Percentiles rank a stretch among this genome's conserved stretches.
phyloP scores from a whole-genome alignment of 2,797 vertebrate species.

The Busarellus nigricollis region DNA sequence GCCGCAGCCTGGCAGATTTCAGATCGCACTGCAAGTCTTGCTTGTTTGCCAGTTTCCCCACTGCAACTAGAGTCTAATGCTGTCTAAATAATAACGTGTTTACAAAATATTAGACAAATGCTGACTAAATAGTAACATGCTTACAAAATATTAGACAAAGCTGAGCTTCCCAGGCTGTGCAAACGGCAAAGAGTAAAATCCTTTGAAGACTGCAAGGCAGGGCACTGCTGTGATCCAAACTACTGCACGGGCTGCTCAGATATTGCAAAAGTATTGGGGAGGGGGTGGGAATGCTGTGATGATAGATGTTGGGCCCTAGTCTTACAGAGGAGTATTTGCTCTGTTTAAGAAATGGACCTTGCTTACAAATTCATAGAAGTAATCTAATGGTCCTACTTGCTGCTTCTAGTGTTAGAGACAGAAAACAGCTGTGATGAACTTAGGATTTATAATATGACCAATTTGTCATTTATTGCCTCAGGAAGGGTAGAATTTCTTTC shows the following conservation, averaged over 20 bases:
- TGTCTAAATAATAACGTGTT: background rate
- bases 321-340: background rate
- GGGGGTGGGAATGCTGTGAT: background rate
- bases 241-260: rapidly evolving
- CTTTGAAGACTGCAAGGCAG: background rate
- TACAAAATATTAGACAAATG: background rate
- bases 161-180: background rate
- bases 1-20: background rate
- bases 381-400: background rate
- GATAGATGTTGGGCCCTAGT: rapidly evolving
- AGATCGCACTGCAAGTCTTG: background rate
- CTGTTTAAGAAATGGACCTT: background rate
- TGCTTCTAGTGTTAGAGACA: background rate
- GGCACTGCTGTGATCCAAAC: rapidly evolving
- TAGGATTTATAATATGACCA: background rate
- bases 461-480: background rate
- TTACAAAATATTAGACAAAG: background rate
- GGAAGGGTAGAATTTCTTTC: background rate
- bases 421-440: background rate
- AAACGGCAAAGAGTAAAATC: background rate
- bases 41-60: background rate
- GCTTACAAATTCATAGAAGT: background rate
- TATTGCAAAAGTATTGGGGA: rapidly evolving
- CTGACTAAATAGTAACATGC: background rate
- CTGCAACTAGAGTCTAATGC: background rate